A percentile compares a stretch with the other conserved stretches of the same genome.
Evolutionary conservation across 2,113 vertebrate genomes (phyloP).

Genomic region (Eudyptes chrysolophus): DNA sequence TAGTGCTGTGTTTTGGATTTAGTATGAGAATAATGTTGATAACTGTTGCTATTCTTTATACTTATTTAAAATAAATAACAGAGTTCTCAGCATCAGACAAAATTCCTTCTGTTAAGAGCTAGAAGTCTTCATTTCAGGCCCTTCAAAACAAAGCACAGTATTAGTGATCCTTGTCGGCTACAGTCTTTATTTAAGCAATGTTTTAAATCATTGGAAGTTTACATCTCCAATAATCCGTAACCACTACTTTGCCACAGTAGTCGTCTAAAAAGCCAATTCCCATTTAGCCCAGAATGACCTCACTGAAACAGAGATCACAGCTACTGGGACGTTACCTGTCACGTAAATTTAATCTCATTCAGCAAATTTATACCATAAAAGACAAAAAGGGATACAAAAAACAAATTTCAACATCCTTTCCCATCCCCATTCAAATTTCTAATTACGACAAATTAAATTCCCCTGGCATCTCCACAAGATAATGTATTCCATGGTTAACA

Average conservation of each 20-base stretch:
- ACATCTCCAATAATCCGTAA: background rate
- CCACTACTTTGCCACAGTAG: background rate
- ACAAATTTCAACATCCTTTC: background rate
- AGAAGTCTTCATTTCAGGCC: background rate
- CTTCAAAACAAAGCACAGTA: background rate
- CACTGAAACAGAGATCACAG: background rate
- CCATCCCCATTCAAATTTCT: background rate
- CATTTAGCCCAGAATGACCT: background rate
- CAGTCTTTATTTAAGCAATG: background rate
- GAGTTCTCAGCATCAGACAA: background rate
- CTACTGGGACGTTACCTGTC: background rate
- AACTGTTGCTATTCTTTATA: background rate
- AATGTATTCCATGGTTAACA: slow-evolving; percentile 58
- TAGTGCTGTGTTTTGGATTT: no score
- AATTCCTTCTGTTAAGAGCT: background rate
- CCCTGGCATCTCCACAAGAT: background rate
- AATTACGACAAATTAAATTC: background rate
- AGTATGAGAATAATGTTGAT: no score
- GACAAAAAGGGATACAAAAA: background rate
- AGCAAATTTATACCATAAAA: background rate
- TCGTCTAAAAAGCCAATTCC: background rate
- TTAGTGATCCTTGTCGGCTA: background rate
- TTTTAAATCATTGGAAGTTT: background rate
- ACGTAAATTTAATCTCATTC: background rate
- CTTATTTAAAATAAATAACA: background rate